Evolutionary conservation across 2,888 invertebrate species (phyloP), one percentile per base, ranked within the genome.

Genomic region (Tethea ocularis): DNA sequence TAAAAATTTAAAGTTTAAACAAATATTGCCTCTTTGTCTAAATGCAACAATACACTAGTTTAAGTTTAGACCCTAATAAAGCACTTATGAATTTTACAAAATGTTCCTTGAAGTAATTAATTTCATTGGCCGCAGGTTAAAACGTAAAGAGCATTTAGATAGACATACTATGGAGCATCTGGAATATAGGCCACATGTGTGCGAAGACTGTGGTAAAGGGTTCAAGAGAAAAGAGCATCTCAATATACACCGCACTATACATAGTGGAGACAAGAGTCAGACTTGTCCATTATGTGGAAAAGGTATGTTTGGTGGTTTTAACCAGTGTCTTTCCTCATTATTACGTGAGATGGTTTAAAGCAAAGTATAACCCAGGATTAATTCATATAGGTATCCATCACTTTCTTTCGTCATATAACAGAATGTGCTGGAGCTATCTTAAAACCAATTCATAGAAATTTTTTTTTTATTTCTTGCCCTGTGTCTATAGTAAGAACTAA

Each of bases 141-240:
- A 97, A 82, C 94, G 96, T 1, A 96, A 96, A 73, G 96, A 96
- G 77, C 96, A 96, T 76, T 83, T 96, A 67, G 96, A 96, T 71
- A 90, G 96, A 62, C 97, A 96, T 77, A 96, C 96, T 72, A 88
- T 96, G 46, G 96, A 96, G 5, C 97, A 97, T 76, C 95, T 95
- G 78, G 96, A 96, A 6, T 95, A 96, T 63, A 84, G 96, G 67
- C 97, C 97, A 0, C 95, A 96, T 70, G 94, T 95, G 0, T 97
- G 97, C 79, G 94, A 94, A 0, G 95, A 96, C 26, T 97, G 97
- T 76, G 94, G 95, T 83, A 97, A 97, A 78, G 96, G 94, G 0
- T 97, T 97, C 82, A 97, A 97, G 75, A 93, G 97, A 73, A 97
- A 96, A 88, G 97, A 97, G 78, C 97, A 97, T 76, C 91, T 97